Conservation (phyloP, 2,888 invertebrate genomes). For the Calephelis perditalis region DNA sequence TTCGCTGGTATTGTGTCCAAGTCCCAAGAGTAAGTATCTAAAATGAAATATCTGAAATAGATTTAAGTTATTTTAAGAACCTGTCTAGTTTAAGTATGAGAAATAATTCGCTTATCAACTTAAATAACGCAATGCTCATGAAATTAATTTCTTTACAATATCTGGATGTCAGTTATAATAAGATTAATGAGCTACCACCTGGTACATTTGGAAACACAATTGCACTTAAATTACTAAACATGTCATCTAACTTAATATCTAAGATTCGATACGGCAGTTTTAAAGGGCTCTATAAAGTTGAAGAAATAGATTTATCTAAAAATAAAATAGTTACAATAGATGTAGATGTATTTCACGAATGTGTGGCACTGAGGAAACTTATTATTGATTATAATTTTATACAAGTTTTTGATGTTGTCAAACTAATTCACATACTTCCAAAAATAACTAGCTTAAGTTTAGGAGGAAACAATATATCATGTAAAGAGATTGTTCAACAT, state of each 20-base stretch:
- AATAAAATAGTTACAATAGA: constrained; percentile 52
- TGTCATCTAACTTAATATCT: constrained; percentile 50
- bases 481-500: constrained; percentile 54
- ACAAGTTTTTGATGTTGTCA: constrained; percentile 51
- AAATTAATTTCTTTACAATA: constrained; percentile 46
- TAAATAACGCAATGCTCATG: constrained; percentile 45
- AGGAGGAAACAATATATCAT: constrained; percentile 61
- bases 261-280: constrained; percentile 56
- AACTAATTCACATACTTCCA: constrained; percentile 43
- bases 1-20: no score
- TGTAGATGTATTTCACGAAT: constrained; percentile 60
- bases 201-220: constrained; percentile 55
- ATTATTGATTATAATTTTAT: constrained; percentile 60
- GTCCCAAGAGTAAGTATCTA: no score
- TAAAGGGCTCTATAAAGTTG: constrained; percentile 52
- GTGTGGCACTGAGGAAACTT: constrained; percentile 47
- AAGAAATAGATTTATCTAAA: constrained; percentile 55
- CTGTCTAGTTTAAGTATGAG: constrained; percentile 49
- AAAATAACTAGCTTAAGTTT: constrained; percentile 51
- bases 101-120: constrained; percentile 41
- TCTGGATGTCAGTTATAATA: constrained; percentile 54
- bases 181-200: constrained; percentile 46
- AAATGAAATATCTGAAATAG: constrained; percentile 46
- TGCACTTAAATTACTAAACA: constrained; percentile 51
- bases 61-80: constrained; percentile 47